Percentiles rank a stretch among this genome's conserved stretches.
Evolutionary conservation across 2,797 vertebrate genomes (phyloP).

Genomic region (Botia almorhae): DNA sequence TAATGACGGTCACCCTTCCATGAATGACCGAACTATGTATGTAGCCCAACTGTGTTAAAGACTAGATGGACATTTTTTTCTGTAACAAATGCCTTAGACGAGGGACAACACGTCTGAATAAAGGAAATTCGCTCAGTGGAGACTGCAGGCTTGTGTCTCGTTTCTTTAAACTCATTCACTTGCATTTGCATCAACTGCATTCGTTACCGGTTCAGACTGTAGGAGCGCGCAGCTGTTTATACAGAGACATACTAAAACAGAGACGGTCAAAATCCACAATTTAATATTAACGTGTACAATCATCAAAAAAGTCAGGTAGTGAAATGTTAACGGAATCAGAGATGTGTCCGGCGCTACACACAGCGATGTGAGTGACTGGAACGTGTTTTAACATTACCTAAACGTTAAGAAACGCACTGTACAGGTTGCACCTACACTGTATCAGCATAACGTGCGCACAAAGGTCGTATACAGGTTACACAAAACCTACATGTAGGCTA

Average conservation of each 20-base stretch:
- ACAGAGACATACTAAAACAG: conserved; percentile 1
- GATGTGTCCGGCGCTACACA: conserved; percentile 45
- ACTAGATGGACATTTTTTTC: conserved; percentile 69
- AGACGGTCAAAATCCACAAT: conserved; percentile 36
- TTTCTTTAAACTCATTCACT: conserved; percentile 1
- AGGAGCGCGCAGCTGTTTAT: conserved; percentile 25
- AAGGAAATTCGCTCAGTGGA: conserved; percentile 75
- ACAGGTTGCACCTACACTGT: conserved; percentile 63
- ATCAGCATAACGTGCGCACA: conserved; percentile 69
- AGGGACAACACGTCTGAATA: conserved; percentile 79
- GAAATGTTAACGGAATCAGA: conserved; percentile 66
- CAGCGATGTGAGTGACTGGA: neutral
- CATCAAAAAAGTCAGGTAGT: conserved; percentile 63
- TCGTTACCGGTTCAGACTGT: no score
- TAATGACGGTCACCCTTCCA: conserved; percentile 64
- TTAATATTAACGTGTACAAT: conserved; percentile 62
- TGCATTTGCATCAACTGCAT: no score
- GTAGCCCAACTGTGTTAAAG: conserved; percentile 78
- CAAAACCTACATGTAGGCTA: conserved; percentile 67
- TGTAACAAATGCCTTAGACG: conserved; percentile 79
- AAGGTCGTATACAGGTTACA: conserved; percentile 61
- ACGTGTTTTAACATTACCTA: conserved; percentile 60
- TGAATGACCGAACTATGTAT: conserved; percentile 82
- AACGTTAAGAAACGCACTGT: conserved; percentile 59
- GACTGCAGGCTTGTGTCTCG: conserved; percentile 21